Base-by-base conservation (phyloP, 1,140 invertebrate species). In the Neodiprion pinetum region DNA sequence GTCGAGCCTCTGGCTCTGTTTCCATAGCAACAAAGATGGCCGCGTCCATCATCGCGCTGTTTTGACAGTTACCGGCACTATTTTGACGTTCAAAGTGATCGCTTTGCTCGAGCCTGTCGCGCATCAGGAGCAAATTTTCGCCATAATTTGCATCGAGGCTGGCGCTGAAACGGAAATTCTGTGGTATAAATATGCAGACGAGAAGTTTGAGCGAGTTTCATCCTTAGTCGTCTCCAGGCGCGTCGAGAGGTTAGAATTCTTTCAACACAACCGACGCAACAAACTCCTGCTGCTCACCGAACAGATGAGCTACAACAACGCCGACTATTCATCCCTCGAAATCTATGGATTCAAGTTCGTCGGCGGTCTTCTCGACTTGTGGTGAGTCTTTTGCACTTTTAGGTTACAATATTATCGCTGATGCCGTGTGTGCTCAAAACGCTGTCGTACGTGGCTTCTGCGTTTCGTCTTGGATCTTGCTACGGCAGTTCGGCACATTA, bases 221-320 rank as follows among this genome's bases (percentile, higher is more conserved):
- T 75, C 28, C 1, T 79, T 71, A 77, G 53, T 72, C 0, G 21
- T 80, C 5, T 71, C 71, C 11, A 77, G 79, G 23, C 75, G 71
- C 9, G 48, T 82, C 7, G 79, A 75, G 28, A 61, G 72, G 7
- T 70, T 83, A 11, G 75, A 79, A 65, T 75, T 80, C 14, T 66
- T 83, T 14, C 72, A 66, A n/a, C 14, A 76, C 10, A 70, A 74
- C 9, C 17, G 65, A 17, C 66, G 73, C 14, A 70, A 81, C 66
- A 74, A 80, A 71, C 53, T 85, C 72, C 47, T 84, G 9, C 9
- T 84, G 9, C 28, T 84, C 0, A 68, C 77, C 9, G 77, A 82
- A 8, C 48, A 74, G 9, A 73, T n/a, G 28, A 17, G 12, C 0
- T 71, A 68, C 68, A 47, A 17, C 21, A 72, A 47, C 1, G 7